Base-by-base conservation (phyloP, 2,797 vertebrate genomes). In the Iguana delicatissima region DNA sequence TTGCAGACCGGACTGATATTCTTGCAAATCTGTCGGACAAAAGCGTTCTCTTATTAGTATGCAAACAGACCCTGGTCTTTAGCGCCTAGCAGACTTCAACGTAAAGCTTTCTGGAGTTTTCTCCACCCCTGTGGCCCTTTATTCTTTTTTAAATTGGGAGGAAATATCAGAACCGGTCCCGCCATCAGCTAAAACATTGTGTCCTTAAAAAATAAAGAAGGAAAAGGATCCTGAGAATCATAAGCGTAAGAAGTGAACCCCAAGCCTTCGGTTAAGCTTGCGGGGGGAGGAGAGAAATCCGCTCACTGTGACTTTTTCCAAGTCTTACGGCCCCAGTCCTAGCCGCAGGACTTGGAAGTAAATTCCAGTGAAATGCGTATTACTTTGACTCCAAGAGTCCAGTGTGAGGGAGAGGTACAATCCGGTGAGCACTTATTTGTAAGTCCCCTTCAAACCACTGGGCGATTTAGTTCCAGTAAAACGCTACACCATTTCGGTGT, bases 1-100 rank as follows among this genome's bases (percentile, higher is more conserved):
- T 38, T 77, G 88, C 20, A 18, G 59, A 59, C 59, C 22, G 93
- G 91, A 46, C 77, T 87, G 73, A 46, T 42, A 89, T 90, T 91
- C 91, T 94, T 86, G 46, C 72, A 87, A 93, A 92, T 90, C 94
- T 92, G 87, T 73, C 90, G 95, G 94, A 96, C 96, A 97, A 97
- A 97, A 96, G 95, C 92, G 79, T 85, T 87, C 8, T 93, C 93
- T 89, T 80, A 90, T 93, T 90, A 92, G 80, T 90, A 92, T 92
- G 92, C 92, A 91, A 93, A 90, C 86, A 89, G 85, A 42, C 85
- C 85, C 88, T 22, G 38, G 76, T 85, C 74, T 84, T 79, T 35
- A 35, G 92, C 83, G 90, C 91, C 67, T 1, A 2, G 92, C 79
- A 59, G 64, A 93, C 92, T 46, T 74, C 64, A 59, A 35, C 52